phyloP scores from a whole-genome alignment of 2,888 invertebrate genomes.

The Pristionchus exspectatus region DNA sequence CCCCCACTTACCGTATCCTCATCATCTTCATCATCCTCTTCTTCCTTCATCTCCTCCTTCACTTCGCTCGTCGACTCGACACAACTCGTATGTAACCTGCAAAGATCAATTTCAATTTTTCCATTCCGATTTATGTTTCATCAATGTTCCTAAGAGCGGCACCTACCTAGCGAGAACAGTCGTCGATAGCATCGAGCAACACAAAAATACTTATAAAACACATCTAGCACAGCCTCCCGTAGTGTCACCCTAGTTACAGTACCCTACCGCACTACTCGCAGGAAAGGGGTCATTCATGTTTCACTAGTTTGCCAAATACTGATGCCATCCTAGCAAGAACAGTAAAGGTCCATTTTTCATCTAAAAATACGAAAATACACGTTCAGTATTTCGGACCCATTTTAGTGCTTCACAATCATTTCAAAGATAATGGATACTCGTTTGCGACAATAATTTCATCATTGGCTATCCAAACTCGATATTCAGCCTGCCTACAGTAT shows the following conservation, averaged over 20 bases:
- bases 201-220: no score
- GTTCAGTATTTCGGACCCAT: no score
- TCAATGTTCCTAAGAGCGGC: no score
- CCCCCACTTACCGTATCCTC: conserved; percentile 55
- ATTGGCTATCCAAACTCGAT: no score
- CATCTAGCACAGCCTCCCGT: no score
- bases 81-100: not conserved
- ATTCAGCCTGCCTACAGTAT: not conserved
- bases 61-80: not conserved
- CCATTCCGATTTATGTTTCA: not conserved
- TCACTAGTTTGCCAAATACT: not conserved
- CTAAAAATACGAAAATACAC: no score
- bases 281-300: conserved; percentile 18
- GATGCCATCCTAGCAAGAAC: no score
- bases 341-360: no score
- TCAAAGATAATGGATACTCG: not conserved
- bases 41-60: conserved; percentile 38
- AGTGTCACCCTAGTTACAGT: not conserved
- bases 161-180: no score
- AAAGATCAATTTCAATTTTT: not conserved
- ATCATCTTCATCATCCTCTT: conserved; percentile 44
- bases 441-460: not conserved
- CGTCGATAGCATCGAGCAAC: no score
- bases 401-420: not conserved
- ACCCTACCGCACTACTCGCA: not conserved